phyloP scores from a whole-genome alignment of 2,888 invertebrate species.

The Campoplex capitator region DNA sequence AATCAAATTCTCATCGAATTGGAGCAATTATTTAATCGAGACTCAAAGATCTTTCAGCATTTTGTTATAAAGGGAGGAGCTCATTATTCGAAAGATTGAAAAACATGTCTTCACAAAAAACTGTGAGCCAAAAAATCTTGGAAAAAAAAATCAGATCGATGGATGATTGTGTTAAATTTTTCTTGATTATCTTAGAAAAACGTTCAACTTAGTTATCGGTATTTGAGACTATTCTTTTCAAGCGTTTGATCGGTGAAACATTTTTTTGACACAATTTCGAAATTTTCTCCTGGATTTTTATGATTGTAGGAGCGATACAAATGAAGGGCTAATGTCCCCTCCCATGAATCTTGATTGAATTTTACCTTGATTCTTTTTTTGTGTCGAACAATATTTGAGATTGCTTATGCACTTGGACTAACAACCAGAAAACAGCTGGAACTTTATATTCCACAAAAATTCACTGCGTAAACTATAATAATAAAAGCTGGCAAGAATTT shows the following conservation, averaged over 20 bases:
- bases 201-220: background rate
- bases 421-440: constrained; percentile 74
- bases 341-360: constrained; percentile 20
- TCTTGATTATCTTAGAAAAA: background rate
- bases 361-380: constrained; percentile 48
- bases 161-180: background rate
- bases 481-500: constrained; percentile 52
- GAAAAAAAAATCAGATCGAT: background rate
- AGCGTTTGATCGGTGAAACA: background rate
- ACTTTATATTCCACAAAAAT: constrained; percentile 44
- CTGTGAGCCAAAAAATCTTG: background rate
- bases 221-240: background rate
- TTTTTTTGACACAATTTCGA: background rate
- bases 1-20: constrained; percentile 35
- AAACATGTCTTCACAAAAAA: background rate
- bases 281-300: background rate
- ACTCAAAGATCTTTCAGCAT: background rate
- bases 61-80: background rate
- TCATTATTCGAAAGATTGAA: constrained; percentile 3
- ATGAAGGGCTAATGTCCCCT: background rate
- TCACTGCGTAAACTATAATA: constrained; percentile 45
- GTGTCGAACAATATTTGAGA: constrained; percentile 70
- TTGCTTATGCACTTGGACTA: constrained; percentile 73
- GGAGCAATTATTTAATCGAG: background rate
- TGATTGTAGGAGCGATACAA: background rate